Base-by-base conservation (phyloP, 1,140 invertebrate species). In the Bursaphelenchus mucronatus region DNA sequence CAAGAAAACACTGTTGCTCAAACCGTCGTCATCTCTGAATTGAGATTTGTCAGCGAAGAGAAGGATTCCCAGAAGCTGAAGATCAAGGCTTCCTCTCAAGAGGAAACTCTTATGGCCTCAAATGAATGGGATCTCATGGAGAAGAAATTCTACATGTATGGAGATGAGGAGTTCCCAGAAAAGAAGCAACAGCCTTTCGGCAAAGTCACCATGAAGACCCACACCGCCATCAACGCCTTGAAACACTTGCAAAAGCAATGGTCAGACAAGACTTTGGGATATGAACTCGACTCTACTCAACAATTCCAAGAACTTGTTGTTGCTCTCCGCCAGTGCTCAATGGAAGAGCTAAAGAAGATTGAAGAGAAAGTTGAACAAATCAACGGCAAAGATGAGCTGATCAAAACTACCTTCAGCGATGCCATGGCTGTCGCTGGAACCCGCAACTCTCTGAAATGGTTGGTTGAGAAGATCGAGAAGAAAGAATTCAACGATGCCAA, bases 381-480 rank as follows among this genome's bases (percentile, higher is more conserved):
- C 40, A 39, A 45, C 11, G 45, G 46, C 17, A n/a, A 61, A 11
- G 13, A 73, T 13, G 3, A 71, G 21, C 13, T 49, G 30, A 40
- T 59, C 13, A 47, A 70, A 39, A 63, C 61, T 10, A 17, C 74
- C 17, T 64, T 75, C 53, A 45, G 59, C n/a, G 67, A 76, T 55
- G 59, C 53, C 17, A 40, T 75, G 43, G 72, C 71, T 13, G 51
- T 70, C 13, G 67, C 61, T 41, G 72, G 71, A n/a, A 68, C 71
- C 15, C 46, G 49, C 8, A 75, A 75, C 50, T 51, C 64, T 19
- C 44, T 71, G 6, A n/a, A 76, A 15, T 46, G 19, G 10, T 44
- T 77, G 11, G 47, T 43, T 39, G 57, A 77, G 10, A 61, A 59
- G 17, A 74, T 68, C 30, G 61, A 47, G 41, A 66, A 65, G 9